phyloP scores from a whole-genome alignment of 1,140 invertebrate genomes.

The Hydropsyche tenuis region DNA sequence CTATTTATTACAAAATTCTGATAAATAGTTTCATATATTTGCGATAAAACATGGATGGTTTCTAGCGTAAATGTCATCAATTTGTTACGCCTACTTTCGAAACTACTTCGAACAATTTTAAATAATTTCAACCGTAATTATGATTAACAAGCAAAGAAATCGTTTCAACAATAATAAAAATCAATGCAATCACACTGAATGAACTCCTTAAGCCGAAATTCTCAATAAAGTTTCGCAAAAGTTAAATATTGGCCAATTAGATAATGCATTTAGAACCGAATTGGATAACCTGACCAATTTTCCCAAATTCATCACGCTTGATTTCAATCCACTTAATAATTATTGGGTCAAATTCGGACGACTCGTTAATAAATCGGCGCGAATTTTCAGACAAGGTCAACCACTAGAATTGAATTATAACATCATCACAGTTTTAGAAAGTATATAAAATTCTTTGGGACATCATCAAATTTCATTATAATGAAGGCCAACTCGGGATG shows the following conservation, averaged over 20 bases:
- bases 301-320: too few relatives aligned
- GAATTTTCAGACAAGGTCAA: neutral
- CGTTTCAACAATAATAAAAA: slow-evolving; percentile 15
- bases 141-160: slow-evolving; percentile 1
- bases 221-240: too few relatives aligned
- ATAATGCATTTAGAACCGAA: too few relatives aligned
- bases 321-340: too few relatives aligned
- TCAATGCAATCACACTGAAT: neutral
- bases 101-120: neutral
- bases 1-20: too few relatives aligned
- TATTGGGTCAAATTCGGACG: too few relatives aligned
- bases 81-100: slow-evolving; percentile 14
- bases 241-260: too few relatives aligned
- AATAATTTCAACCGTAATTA: slow-evolving; percentile 15
- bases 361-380: too few relatives aligned
- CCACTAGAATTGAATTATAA: slow-evolving; percentile 3
- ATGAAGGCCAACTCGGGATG: slow-evolving; percentile 2
- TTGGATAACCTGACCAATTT: too few relatives aligned
- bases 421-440: slow-evolving; percentile 7
- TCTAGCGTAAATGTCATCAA: slow-evolving; percentile 4
- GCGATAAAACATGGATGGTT: neutral
- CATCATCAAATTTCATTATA: slow-evolving; percentile 7
- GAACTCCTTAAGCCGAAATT: too few relatives aligned
- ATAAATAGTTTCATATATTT: too few relatives aligned
- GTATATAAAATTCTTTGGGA: neutral